Evolutionary conservation across 2,113 vertebrate species (phyloP).

Genomic region (Danionella cerebrum): DNA sequence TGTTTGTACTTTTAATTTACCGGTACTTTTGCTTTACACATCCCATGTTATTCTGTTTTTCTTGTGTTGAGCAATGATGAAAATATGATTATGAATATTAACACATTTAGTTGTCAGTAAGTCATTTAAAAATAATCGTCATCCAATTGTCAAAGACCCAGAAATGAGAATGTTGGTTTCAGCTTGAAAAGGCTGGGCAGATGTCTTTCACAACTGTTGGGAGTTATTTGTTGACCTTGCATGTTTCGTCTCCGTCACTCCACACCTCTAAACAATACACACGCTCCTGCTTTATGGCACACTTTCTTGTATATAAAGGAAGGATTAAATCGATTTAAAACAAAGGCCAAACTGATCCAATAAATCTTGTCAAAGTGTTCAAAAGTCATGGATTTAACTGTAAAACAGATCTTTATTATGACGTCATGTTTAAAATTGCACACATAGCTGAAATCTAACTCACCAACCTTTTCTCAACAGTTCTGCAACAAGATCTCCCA

Average conservation of each 20-base stretch:
- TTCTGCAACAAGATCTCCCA: slow-evolving; percentile 25
- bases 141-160: too few relatives aligned
- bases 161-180: too few relatives aligned
- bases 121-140: too few relatives aligned
- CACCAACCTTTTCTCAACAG: slow-evolving; percentile 31
- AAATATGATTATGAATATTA: too few relatives aligned
- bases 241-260: not conserved
- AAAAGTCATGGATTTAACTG: not conserved
- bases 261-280: not conserved
- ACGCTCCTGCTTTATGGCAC: not conserved
- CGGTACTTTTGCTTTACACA: too few relatives aligned
- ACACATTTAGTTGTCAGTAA: too few relatives aligned
- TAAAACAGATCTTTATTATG: not conserved
- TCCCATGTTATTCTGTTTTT: too few relatives aligned
- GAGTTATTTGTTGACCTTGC: not conserved
- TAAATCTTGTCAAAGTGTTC: too few relatives aligned
- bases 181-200: not conserved
- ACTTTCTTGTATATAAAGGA: not conserved
- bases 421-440: not conserved
- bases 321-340: not conserved
- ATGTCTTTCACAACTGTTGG: slow-evolving; percentile 17
- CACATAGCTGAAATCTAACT: slow-evolving; percentile 5
- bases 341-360: not conserved
- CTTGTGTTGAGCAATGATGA: too few relatives aligned
- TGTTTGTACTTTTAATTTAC: too few relatives aligned